Evolutionary conservation across 2,888 invertebrate species (phyloP).

Genomic region (Auanema freiburgensis): DNA sequence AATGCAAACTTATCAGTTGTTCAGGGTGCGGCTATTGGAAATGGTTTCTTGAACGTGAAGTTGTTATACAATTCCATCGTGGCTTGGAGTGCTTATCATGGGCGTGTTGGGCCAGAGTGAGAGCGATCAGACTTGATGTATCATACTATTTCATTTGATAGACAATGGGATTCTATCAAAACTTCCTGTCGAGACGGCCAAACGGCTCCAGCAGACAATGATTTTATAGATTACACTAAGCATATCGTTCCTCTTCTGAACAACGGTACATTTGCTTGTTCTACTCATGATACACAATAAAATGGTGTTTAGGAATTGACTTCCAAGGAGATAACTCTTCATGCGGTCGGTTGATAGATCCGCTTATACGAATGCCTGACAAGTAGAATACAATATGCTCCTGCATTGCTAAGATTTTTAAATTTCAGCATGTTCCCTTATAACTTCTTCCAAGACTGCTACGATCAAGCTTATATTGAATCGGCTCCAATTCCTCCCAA

Average conservation of each 20-base stretch:
- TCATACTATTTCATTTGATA: slow-evolving; percentile 10
- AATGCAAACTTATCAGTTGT: not conserved
- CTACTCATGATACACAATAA: slow-evolving; percentile 29
- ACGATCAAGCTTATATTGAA: slow-evolving; percentile 9
- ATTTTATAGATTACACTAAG: slow-evolving; percentile 18
- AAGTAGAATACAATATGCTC: not conserved
- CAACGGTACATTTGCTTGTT: too few species aligned
- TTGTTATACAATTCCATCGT: slow-evolving; percentile 27
- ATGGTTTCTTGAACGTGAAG: slow-evolving; percentile 23
- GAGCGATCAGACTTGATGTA: not conserved
- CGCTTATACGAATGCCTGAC: slow-evolving; percentile 23
- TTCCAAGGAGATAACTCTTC: slow-evolving; percentile 25
- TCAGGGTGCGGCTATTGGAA: slow-evolving; percentile 24
- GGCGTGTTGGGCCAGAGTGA: slow-evolving; percentile 18
- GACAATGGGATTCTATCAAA: slow-evolving; percentile 37
- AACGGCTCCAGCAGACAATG: slow-evolving; percentile 23
- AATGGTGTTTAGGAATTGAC: slow-evolving; percentile 32
- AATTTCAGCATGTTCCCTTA: slow-evolving; percentile 22
- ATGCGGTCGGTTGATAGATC: slow-evolving; percentile 22
- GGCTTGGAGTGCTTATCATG: slow-evolving; percentile 42
- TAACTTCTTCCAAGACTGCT: slow-evolving; percentile 39
- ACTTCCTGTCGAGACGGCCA: slow-evolving; percentile 24
- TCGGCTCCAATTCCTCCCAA: not conserved
- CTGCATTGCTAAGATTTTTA: slow-evolving; percentile 1
- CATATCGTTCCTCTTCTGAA: not conserved